Conservation (phyloP, 2,888 invertebrate species). For the Xylocampa areola region DNA sequence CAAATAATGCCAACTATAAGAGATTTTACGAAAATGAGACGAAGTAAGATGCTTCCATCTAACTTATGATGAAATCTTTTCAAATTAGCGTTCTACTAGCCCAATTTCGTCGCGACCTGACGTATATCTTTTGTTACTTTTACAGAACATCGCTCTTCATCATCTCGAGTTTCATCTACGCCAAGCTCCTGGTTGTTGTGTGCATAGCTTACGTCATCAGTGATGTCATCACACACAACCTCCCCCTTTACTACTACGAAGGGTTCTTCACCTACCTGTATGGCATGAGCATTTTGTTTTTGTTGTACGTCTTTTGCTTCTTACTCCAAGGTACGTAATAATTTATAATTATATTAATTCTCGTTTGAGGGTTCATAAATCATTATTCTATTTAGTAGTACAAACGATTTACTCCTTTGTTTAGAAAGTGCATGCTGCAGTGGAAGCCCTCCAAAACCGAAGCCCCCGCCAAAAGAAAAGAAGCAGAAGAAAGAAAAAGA, state of each 20-base stretch:
- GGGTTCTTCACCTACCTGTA: slow-evolving; percentile 98
- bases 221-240: slow-evolving; percentile 97
- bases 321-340: slow-evolving; percentile 93
- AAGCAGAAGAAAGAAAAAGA: slow-evolving; percentile 92
- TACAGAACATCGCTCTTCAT: slow-evolving; percentile 98
- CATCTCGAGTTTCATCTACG: slow-evolving; percentile 98
- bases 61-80: no score
- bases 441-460: slow-evolving; percentile 91
- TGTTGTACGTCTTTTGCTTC: slow-evolving; percentile 98
- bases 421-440: slow-evolving; percentile 95
- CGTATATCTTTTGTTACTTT: slow-evolving; percentile 68
- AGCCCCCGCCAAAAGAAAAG: slow-evolving; percentile 91
- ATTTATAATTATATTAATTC: not conserved
- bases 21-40: no score
- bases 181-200: slow-evolving; percentile 97
- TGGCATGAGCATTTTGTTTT: slow-evolving; percentile 97
- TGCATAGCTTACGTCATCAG: slow-evolving; percentile 98
- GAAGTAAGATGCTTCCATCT: no score
- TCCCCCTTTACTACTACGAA: slow-evolving; percentile 97
- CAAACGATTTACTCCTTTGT: no score
- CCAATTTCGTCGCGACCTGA: slow-evolving; percentile 2
- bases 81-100: not conserved
- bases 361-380: no score
- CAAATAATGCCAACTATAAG: no score
- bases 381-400: no score